Percentiles rank a stretch among this genome's conserved stretches.
phyloP scores from a whole-genome alignment of 2,797 vertebrate species.

The Coranthus polyacanthus region DNA sequence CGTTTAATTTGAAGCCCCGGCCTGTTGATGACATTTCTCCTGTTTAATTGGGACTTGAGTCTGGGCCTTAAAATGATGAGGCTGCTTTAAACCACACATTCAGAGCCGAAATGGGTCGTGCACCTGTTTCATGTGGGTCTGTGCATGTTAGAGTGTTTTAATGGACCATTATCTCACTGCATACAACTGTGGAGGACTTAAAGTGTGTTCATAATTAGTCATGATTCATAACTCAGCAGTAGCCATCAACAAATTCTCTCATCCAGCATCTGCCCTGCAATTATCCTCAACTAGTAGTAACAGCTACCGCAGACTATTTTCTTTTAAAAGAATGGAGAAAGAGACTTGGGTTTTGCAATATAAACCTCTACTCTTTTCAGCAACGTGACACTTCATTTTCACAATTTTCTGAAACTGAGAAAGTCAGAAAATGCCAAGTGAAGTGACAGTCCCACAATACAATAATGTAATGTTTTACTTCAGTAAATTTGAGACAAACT shows the following conservation, averaged over 20 bases:
- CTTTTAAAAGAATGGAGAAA: background rate
- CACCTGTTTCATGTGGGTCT: conserved; percentile 51
- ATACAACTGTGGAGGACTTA: conserved; percentile 50
- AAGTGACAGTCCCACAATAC: background rate
- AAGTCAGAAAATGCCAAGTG: background rate
- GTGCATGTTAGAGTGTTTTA: conserved; percentile 54
- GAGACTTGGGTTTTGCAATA: background rate
- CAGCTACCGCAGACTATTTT: conserved; percentile 2
- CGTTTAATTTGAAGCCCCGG: background rate
- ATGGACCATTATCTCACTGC: conserved; percentile 58
- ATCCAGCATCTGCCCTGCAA: conserved; percentile 49
- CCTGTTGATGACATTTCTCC: conserved; percentile 2
- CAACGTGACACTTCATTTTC: background rate
- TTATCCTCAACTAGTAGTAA: conserved; percentile 19
- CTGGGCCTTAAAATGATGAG: conserved; percentile 26
- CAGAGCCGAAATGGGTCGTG: conserved; percentile 41
- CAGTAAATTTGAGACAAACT: background rate
- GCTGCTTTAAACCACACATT: conserved; percentile 41
- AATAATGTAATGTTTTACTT: too few relatives aligned
- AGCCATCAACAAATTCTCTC: conserved; percentile 50
- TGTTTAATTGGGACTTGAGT: conserved; percentile 26
- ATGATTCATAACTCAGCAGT: conserved; percentile 48
- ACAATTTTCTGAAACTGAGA: background rate
- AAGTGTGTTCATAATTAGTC: conserved; percentile 61
- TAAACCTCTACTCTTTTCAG: background rate